These are phyloP conservation scores for Lycocorax pyrrhopterus DNA, from an alignment of 2,113 vertebrate genomes.

Conservation along the genomic window DNA sequence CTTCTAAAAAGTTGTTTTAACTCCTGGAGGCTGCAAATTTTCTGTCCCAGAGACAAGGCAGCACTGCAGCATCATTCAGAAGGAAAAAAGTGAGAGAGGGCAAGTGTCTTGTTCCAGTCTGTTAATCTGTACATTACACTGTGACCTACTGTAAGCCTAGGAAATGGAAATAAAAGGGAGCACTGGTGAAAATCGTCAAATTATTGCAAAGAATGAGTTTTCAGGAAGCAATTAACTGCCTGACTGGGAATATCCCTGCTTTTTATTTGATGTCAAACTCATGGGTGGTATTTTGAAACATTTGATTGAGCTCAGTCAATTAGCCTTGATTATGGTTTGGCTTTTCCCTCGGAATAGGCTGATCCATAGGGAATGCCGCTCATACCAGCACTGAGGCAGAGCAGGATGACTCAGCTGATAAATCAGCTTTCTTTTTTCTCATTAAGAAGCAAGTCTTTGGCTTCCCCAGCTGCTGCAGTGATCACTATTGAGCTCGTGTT, in stretches of 20 bases:
- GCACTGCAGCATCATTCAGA: background rate
- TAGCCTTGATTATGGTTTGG: background rate
- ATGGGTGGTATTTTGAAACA: background rate
- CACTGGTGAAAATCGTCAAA: background rate
- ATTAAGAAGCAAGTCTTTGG: background rate
- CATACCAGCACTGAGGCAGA: background rate
- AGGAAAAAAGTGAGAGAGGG: background rate
- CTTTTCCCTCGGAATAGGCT: background rate
- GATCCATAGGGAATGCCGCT: background rate
- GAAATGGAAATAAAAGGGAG: background rate
- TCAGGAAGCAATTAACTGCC: background rate
- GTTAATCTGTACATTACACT: background rate
- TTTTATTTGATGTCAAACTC: background rate
- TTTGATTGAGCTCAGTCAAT: background rate
- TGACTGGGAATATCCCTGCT: background rate
- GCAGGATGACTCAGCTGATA: conserved; percentile 33
- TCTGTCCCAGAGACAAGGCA: background rate
- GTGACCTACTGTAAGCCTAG: background rate
- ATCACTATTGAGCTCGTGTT: background rate
- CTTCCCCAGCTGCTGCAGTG: background rate
- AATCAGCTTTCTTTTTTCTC: conserved; percentile 5
- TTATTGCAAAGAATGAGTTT: background rate
- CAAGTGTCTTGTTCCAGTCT: background rate
- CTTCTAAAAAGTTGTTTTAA: background rate
- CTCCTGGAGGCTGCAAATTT: background rate